A percentile compares a stretch with the other conserved stretches of the same genome.
phyloP scores from a whole-genome alignment of 2,888 invertebrate genomes.

The Neoitamus cyanurus region DNA sequence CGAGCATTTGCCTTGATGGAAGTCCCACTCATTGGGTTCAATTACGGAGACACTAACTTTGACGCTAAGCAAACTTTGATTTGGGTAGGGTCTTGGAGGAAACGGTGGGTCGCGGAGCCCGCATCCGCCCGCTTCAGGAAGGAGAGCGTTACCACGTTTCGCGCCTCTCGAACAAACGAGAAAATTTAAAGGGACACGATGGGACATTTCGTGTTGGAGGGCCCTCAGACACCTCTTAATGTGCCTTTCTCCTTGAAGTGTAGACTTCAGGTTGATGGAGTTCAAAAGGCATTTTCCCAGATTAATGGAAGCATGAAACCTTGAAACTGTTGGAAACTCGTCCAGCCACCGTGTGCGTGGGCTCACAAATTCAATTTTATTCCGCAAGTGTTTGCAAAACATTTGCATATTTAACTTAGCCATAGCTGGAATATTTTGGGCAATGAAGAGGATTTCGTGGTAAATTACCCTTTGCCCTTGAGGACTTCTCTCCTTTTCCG shows the following conservation, averaged over 20 bases:
- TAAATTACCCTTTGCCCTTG: neutral
- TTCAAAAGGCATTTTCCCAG: slow-evolving; percentile 12
- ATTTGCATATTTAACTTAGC: neutral
- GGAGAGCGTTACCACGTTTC: neutral
- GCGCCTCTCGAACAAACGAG: neutral
- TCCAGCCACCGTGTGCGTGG: neutral
- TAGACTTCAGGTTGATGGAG: neutral
- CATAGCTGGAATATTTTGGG: neutral
- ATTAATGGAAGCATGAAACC: neutral
- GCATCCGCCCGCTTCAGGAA: neutral
- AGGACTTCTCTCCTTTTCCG: no score
- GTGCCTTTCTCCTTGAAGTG: neutral
- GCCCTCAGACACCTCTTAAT: slow-evolving; percentile 16
- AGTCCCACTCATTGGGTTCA: neutral
- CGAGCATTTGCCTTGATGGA: neutral
- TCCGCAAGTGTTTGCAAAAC: neutral
- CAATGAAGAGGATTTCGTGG: neutral
- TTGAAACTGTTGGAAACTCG: neutral
- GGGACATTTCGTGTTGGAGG: neutral
- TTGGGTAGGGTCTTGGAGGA: neutral
- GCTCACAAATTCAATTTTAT: slow-evolving; percentile 1
- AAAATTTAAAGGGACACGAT: neutral
- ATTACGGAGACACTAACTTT: neutral
- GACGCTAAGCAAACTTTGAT: neutral
- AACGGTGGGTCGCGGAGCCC: neutral